These are phyloP conservation scores for Megalopta genalis DNA, from an alignment of 1,140 invertebrate genomes.

Conservation along the genomic window DNA sequence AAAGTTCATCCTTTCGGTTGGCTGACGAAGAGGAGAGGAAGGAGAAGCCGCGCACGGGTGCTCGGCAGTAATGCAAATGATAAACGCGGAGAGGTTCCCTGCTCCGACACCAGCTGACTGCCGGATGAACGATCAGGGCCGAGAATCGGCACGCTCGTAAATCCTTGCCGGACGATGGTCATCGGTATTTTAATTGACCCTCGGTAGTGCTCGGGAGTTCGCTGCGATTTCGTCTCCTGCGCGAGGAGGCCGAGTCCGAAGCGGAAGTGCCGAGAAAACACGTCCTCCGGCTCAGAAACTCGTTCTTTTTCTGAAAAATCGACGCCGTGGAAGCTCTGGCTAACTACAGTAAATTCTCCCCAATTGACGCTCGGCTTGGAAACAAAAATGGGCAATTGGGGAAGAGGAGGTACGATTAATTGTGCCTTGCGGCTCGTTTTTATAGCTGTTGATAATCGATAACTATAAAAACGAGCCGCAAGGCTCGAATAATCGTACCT, in stretches of 20 bases:
- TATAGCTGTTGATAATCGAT: too few relatives aligned
- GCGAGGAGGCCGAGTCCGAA: not conserved
- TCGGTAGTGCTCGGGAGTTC: constrained; percentile 35
- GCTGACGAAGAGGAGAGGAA: not conserved
- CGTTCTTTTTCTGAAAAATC: constrained; percentile 14
- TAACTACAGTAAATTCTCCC: too few relatives aligned
- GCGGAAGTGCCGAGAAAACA: not conserved
- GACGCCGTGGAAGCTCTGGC: not conserved
- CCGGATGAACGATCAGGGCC: constrained; percentile 49
- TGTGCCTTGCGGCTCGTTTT: too few relatives aligned
- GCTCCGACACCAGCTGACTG: constrained; percentile 50
- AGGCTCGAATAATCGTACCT: too few relatives aligned
- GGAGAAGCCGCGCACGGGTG: not conserved
- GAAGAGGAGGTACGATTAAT: too few relatives aligned
- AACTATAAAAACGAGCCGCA: too few relatives aligned
- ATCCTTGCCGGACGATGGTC: constrained; percentile 56
- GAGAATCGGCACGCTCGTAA: constrained; percentile 42
- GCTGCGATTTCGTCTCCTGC: constrained; percentile 43
- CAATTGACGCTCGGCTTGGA: too few relatives aligned
- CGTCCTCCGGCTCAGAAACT: constrained; percentile 24
- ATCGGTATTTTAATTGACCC: constrained; percentile 56
- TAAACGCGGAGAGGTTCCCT: constrained; percentile 36
- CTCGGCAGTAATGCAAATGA: constrained; percentile 42
- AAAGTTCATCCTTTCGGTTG: not conserved
- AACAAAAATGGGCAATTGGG: too few relatives aligned